Conservation (phyloP, 2,888 invertebrate species). For the Nomada fabriciana region DNA sequence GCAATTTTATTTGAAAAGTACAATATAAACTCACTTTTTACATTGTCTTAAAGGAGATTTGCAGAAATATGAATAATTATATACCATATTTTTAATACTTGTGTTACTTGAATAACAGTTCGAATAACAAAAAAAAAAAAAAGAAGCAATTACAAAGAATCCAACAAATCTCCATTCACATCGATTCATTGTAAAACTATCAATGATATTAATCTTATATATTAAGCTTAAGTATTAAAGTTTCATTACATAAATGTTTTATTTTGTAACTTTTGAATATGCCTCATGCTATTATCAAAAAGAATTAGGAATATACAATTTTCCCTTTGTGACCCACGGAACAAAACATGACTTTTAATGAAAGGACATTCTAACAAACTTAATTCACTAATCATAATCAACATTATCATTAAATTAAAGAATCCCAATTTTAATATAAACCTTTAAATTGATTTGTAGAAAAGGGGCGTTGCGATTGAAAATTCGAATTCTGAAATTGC, state of each 20-base stretch:
- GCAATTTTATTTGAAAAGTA: constrained; percentile 57
- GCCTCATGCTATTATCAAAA: background rate
- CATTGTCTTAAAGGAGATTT: constrained; percentile 33
- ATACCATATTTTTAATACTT: constrained; percentile 20
- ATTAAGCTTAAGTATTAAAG: constrained; percentile 10
- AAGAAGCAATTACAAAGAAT: constrained; percentile 14
- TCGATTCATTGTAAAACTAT: constrained; percentile 4
- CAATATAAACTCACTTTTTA: constrained; percentile 55
- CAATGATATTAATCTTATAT: background rate
- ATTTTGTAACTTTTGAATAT: background rate
- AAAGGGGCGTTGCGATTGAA: constrained; percentile 63
- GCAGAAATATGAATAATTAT: constrained; percentile 26
- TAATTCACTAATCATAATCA: constrained; percentile 8
- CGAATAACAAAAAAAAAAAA: constrained; percentile 8
- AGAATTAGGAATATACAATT: background rate
- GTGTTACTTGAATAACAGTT: constrained; percentile 7
- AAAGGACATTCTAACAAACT: constrained; percentile 23
- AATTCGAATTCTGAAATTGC: constrained; percentile 69
- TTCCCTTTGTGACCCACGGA: constrained; percentile 12
- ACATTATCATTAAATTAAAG: constrained; percentile 19
- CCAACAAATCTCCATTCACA: background rate
- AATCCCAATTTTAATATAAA: constrained; percentile 65
- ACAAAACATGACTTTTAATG: constrained; percentile 6
- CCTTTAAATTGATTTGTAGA: constrained; percentile 70
- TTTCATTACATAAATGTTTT: background rate